phyloP scores from a whole-genome alignment of 1,140 invertebrate genomes.

The Trachelipus rathkii region DNA sequence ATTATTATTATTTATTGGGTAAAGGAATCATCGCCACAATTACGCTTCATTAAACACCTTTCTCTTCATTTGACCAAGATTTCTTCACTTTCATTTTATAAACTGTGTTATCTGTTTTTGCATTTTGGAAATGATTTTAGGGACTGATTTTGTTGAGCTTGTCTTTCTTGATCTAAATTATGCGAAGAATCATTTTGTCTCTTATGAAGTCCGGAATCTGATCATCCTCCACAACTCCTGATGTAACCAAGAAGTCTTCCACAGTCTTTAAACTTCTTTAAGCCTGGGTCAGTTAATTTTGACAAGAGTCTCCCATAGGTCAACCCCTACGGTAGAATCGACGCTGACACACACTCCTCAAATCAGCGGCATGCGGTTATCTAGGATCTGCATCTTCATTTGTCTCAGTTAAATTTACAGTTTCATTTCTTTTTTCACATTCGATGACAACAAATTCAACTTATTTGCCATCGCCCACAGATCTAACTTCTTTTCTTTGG shows the following conservation, averaged over 20 bases:
- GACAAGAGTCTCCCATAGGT: conserved; percentile 33
- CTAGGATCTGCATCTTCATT: conserved; percentile 73
- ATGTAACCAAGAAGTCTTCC: background rate
- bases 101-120: no score
- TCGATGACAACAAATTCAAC: conserved; percentile 99
- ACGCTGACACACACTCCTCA: conserved; percentile 70
- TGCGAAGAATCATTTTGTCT: background rate
- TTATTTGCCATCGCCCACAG: conserved; percentile 95
- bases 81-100: no score
- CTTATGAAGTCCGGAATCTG: no score
- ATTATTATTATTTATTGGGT: no score
- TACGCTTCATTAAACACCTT: no score
- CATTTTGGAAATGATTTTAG: no score
- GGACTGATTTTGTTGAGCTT: background rate
- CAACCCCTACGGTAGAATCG: conserved; percentile 56
- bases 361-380: conserved; percentile 85
- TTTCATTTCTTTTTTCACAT: conserved; percentile 96
- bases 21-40: no score
- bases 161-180: background rate
- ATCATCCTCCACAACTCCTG: background rate
- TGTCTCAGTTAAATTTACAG: conserved; percentile 93
- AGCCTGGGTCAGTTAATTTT: background rate
- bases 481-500: conserved; percentile 92
- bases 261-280: background rate
- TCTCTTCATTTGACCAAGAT: no score